phyloP scores from a whole-genome alignment of 2,888 invertebrate species.

The Baronia brevicornis region DNA sequence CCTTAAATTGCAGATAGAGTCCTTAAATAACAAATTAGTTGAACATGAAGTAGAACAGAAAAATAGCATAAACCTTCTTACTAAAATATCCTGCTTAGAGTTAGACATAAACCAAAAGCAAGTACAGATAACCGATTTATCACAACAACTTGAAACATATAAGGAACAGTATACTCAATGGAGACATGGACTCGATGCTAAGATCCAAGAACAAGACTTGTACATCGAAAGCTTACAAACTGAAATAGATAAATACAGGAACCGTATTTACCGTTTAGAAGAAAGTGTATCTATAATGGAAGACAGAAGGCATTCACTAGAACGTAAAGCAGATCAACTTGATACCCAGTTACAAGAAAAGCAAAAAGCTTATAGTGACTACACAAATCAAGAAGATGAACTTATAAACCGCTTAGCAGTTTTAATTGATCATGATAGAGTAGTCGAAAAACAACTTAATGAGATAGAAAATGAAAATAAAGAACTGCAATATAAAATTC shows the following conservation, averaged over 20 bases:
- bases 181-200: slow-evolving; percentile 76
- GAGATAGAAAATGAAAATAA: slow-evolving; percentile 74
- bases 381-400: slow-evolving; percentile 77
- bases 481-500: slow-evolving; percentile 71
- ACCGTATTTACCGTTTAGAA: slow-evolving; percentile 79
- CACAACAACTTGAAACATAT: slow-evolving; percentile 42
- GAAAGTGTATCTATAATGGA: slow-evolving; percentile 78
- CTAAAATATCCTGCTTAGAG: slow-evolving; percentile 55
- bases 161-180: slow-evolving; percentile 53
- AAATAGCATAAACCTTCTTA: slow-evolving; percentile 51
- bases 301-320: slow-evolving; percentile 75
- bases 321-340: slow-evolving; percentile 77
- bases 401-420: slow-evolving; percentile 77
- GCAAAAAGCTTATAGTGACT: slow-evolving; percentile 75
- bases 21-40: slow-evolving; percentile 53
- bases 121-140: slow-evolving; percentile 44
- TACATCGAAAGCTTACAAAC: slow-evolving; percentile 83
- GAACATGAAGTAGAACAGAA: slow-evolving; percentile 60
- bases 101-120: slow-evolving; percentile 54
- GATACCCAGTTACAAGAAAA: slow-evolving; percentile 77
- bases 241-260: slow-evolving; percentile 79
- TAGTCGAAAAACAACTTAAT: slow-evolving; percentile 77
- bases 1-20: slow-evolving; percentile 43
- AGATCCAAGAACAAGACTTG: slow-evolving; percentile 83
- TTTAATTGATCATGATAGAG: slow-evolving; percentile 78